Base-by-base conservation (phyloP, 2,888 invertebrate species). In the Lysandra coridon region DNA sequence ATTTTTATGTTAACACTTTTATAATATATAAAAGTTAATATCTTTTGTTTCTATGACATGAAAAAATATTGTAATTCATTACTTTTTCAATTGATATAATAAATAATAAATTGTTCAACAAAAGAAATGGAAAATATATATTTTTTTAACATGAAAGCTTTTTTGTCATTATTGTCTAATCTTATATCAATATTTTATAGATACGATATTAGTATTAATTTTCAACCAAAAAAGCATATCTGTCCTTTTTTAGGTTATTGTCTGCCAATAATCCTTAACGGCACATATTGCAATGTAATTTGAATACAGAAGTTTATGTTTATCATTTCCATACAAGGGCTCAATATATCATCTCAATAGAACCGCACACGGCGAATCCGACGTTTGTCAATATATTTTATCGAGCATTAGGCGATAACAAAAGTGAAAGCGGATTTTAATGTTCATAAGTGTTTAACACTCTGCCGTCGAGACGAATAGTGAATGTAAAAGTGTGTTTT, bases 341-440 rank as follows among this genome's bases (percentile, higher is more conserved):
- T 37, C 17, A 76, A 49, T 69, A 75, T 23, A 80, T 79, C 79
- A 82, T 84, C 84, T 83, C 88, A 86, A 88, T 88, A 85, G 86
- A 84, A 84, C 87, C 86, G 74, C 44, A 84, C 86, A 85, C 82
- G 83, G 84, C 83, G 83, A 82, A 82, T 83, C 83, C 81, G 82
- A 80, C 75, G 64, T 62, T 74, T 75, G 80, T 82, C 79, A 80
- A 82, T 80, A 82, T 80, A 78, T 79, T 79, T 78, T 81, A 82
- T 80, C 81, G 83, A 81, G 83, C 85, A 85, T 82, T 82, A 81
- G 79, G 81, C 81, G 83, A 82, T 83, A 83, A 83, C 82, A 84
- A 86, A 87, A 86, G 87, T 87, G 87, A 87, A 86, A 83, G 81
- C 83, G 81, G 81, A 81, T 82, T 83, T 83, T 81, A 81, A 81